Base-by-base conservation (phyloP, 2,888 invertebrate genomes). In the Galeruca laticollis region DNA sequence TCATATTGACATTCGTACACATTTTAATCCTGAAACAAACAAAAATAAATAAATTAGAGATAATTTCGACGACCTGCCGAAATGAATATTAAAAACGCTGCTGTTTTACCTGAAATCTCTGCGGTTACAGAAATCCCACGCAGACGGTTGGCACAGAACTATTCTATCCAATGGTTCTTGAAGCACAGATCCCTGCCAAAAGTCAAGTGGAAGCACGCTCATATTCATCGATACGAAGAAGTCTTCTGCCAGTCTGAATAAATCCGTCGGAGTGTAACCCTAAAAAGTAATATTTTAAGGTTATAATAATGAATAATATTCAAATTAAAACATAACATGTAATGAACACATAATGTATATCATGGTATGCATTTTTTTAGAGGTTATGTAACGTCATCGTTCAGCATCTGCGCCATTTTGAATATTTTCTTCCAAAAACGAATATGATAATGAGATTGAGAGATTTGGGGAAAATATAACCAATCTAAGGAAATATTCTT, bases 111-210 rank as follows among this genome's bases (percentile, higher is more conserved):
- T 90, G 82, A 92, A 97, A 82, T 97, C 97, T 73, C 93, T 90
- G 63, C 92, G 88, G 80, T 96, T 95, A 83, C 96, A 97, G 85
- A 97, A 97, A 86, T 97, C 96, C 94, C 97, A 97, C 0, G 97
- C 96, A 0, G 96, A 95, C 0, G 97, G 95, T 78, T 96, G 95
- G 83, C 97, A 97, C 63, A 95, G 89, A 0, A 94, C 88, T 11
- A 92, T 90, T 10, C 94, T 86, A 79, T 94, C 93, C 0, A 90
- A 85, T 0, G 94, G 94, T 83, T 96, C 93, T 77, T 93, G 92
- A 51, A 97, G 86, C 35, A 97, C 88, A 5, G 97, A 97, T 73
- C 93, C 90, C 0, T 90, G 89, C 95, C 97, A 97, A 87, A 97
- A 97, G 80, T 94, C 93, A 1, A 91, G 90, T 0, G 97, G 95